Evolutionary conservation across 1,140 invertebrate species (phyloP).

Genomic region (Periplaneta americana): DNA sequence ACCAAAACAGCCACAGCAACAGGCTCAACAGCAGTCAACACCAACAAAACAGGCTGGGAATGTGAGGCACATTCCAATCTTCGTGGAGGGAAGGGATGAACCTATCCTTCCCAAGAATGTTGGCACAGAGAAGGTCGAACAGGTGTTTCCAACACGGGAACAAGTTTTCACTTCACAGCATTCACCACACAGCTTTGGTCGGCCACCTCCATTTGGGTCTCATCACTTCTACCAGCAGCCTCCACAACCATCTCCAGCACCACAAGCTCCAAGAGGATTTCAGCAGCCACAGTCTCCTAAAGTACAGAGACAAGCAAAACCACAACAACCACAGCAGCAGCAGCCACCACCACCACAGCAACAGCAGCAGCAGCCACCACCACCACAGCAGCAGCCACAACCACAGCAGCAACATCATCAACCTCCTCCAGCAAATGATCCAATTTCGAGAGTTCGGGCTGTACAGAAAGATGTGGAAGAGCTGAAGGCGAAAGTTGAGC

Average conservation of each 20-base stretch:
- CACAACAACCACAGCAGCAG: slow-evolving; percentile 25
- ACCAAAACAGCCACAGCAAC: slow-evolving; percentile 26
- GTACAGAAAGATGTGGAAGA: slow-evolving; percentile 77
- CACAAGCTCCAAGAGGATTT: not conserved
- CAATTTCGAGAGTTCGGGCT: slow-evolving; percentile 69
- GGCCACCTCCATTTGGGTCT: not conserved
- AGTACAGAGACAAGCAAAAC: not conserved
- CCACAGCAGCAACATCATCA: slow-evolving; percentile 29
- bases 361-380: slow-evolving; percentile 22
- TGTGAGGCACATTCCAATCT: slow-evolving; percentile 80
- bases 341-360: slow-evolving; percentile 21
- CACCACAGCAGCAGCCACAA: slow-evolving; percentile 29
- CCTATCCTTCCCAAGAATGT: slow-evolving; percentile 58
- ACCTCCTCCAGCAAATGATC: slow-evolving; percentile 50
- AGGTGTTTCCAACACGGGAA: not conserved
- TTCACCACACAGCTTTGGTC: not conserved
- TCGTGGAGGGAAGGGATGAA: slow-evolving; percentile 74
- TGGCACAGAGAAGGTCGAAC: slow-evolving; percentile 13
- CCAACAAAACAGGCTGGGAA: slow-evolving; percentile 33
- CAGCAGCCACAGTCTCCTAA: not conserved
- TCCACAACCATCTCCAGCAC: not conserved
- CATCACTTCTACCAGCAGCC: not conserved
- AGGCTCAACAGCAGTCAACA: slow-evolving; percentile 28
- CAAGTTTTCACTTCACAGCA: not conserved
- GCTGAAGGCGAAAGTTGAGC: slow-evolving; percentile 69